Evolutionary conservation across 2,888 invertebrate genomes (phyloP).

Genomic region (Drosophila formosana): DNA sequence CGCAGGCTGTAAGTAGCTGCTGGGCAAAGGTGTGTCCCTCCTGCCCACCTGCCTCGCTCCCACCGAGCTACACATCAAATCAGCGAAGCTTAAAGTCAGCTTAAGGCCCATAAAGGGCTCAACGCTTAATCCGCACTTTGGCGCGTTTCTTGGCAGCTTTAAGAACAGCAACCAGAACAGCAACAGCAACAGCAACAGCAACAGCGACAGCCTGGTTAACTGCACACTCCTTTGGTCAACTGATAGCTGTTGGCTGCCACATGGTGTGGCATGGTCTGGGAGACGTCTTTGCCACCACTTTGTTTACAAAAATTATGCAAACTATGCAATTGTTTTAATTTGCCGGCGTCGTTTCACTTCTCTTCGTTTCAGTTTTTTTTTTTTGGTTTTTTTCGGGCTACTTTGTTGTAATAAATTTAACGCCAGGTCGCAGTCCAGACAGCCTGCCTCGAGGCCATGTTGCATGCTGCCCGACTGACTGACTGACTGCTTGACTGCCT

Average conservation of each 20-base stretch:
- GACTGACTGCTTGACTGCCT: slow-evolving; percentile 6
- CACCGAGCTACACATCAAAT: slow-evolving; percentile 33
- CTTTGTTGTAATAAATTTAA: slow-evolving; percentile 80
- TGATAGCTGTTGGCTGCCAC: slow-evolving; percentile 9
- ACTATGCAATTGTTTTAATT: slow-evolving; percentile 77
- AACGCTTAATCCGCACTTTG: slow-evolving; percentile 72
- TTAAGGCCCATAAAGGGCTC: slow-evolving; percentile 38
- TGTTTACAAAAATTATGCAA: slow-evolving; percentile 78
- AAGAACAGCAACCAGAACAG: slow-evolving; percentile 2
- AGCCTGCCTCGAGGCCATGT: slow-evolving; percentile 46
- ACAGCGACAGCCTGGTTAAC: not conserved
- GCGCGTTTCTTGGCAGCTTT: slow-evolving; percentile 75
- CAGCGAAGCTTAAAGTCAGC: slow-evolving; percentile 71
- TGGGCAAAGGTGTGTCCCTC: not conserved
- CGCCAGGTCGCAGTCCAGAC: slow-evolving; percentile 59
- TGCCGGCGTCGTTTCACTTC: slow-evolving; percentile 31
- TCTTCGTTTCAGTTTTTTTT: not conserved
- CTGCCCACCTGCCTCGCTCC: not conserved
- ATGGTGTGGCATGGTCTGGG: slow-evolving; percentile 14
- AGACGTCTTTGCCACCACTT: slow-evolving; percentile 50
- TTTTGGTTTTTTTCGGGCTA: slow-evolving; percentile 25
- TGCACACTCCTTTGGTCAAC: not conserved
- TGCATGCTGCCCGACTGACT: slow-evolving; percentile 34
- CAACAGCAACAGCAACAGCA: not conserved
- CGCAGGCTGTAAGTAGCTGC: slow-evolving; percentile 19